These are phyloP conservation scores for Helicoverpa armigera DNA, from an alignment of 1,140 invertebrate species.

Conservation along the genomic window DNA sequence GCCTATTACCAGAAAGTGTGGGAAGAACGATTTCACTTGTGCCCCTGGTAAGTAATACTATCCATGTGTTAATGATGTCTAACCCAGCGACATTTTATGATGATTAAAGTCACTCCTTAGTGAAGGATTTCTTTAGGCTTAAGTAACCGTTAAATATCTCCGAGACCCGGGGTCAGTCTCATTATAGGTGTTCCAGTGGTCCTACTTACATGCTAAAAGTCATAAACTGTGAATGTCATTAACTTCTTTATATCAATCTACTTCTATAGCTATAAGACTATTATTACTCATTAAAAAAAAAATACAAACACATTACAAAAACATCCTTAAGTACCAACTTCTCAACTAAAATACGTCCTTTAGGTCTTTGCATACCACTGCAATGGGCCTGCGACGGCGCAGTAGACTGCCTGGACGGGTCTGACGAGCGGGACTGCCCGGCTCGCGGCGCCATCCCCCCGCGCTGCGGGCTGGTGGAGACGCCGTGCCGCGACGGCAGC, in stretches of 20 bases:
- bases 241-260: neutral
- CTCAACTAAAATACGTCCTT: conserved; percentile 52
- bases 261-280: neutral
- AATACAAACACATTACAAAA: no score
- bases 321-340: no score
- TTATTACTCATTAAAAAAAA: no score
- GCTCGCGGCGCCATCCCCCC: conserved; percentile 69
- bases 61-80: no score
- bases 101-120: no score
- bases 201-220: no score
- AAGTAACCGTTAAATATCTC: no score
- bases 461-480: conserved; percentile 70
- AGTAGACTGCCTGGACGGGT: conserved; percentile 90
- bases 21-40: conserved; percentile 76
- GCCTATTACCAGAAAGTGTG: conserved; percentile 63
- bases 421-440: conserved; percentile 92
- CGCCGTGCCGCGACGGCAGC: conserved; percentile 68
- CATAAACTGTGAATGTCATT: no score
- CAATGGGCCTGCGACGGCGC: conserved; percentile 94
- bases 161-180: no score
- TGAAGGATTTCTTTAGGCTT: no score
- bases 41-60: conserved; percentile 59
- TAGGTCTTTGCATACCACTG: conserved; percentile 92
- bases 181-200: no score
- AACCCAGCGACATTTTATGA: no score